Evolutionary conservation across 2,888 invertebrate genomes (phyloP), one percentile per base, ranked within the genome.

Genomic region (Notodonta ziczac): DNA sequence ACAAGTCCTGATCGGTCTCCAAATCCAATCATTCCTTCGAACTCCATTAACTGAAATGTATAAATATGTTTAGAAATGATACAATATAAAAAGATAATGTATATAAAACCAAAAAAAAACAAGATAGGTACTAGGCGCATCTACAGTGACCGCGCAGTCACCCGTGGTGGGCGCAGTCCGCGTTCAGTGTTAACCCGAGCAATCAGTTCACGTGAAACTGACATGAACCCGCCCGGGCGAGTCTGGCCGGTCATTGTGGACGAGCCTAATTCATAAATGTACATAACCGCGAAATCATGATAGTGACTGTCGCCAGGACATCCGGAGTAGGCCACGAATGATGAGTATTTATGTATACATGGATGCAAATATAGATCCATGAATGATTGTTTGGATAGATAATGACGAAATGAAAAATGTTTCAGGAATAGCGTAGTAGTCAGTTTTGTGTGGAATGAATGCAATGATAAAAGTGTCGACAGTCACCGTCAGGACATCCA

Each of bases 11-110:
- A 56, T 35, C 58, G 53, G 32, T 60, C 58, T 53, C n/a, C 48
- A 13, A 12, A 58, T 14, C 53, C 48, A 51, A 58, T 54, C 56
- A 65, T 73, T 70, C 67, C 69, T 66, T 66, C 51, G 53, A 40
- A 51, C 51, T 54, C 57, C 46, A 44, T 42, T 42, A 42, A 42
- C 12, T 10, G 42, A 42, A 10, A 12, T 42, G 42, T 10, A 42
- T 10, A 42, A n/a, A 51, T 51, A 10, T 51, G 9, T 51, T 53
- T 10, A 54, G 24, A 54, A 13, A 39, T 24, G 35, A 16, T 50
- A 14, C 14, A 16, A 50, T 50, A 50, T 50, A 50, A 13, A 13
- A 14, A 5, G n/a, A n/a, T 53, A 24, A 24, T 24, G 24, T 32
- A 32, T 24, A 42, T 44, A 35, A 51, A n/a, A 53, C 40, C 4